These are phyloP conservation scores for Struthidea cinerea DNA, from an alignment of 2,113 vertebrate genomes.

Conservation along the genomic window DNA sequence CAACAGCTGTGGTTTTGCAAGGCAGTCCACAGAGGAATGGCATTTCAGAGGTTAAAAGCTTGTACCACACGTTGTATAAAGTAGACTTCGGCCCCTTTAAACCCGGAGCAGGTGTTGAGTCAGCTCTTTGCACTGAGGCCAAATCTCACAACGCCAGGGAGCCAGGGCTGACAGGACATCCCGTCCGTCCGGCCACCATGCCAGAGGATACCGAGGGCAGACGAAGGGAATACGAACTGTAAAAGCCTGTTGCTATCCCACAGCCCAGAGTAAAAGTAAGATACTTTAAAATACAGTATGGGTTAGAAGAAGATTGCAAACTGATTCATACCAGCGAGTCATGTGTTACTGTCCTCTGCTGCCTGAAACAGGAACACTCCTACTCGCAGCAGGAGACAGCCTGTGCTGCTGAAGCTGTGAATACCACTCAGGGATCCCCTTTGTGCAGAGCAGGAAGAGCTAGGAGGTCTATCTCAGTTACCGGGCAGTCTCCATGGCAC, in stretches of 20 bases:
- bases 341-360: not conserved
- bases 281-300: rapidly evolving
- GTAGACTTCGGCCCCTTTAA: constrained; percentile 41
- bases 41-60: constrained; percentile 2
- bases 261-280: not conserved
- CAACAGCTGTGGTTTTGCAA: not conserved
- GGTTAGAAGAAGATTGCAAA: not conserved
- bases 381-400: not conserved
- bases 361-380: not conserved
- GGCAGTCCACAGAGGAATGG: not conserved
- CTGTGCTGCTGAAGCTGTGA: not conserved
- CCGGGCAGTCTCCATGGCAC: not conserved
- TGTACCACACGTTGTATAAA: not conserved
- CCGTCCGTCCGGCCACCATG: not conserved
- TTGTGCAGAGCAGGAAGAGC: not conserved
- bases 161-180: not conserved
- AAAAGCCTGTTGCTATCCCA: not conserved
- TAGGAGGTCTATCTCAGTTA: not conserved
- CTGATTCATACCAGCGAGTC: not conserved
- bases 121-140: not conserved
- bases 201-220: not conserved
- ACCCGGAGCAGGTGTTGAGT: not conserved
- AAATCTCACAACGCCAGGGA: not conserved
- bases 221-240: rapidly evolving
- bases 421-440: not conserved